Evolutionary conservation across 2,888 invertebrate species (phyloP).

Genomic region (Halocaridina rubra): DNA sequence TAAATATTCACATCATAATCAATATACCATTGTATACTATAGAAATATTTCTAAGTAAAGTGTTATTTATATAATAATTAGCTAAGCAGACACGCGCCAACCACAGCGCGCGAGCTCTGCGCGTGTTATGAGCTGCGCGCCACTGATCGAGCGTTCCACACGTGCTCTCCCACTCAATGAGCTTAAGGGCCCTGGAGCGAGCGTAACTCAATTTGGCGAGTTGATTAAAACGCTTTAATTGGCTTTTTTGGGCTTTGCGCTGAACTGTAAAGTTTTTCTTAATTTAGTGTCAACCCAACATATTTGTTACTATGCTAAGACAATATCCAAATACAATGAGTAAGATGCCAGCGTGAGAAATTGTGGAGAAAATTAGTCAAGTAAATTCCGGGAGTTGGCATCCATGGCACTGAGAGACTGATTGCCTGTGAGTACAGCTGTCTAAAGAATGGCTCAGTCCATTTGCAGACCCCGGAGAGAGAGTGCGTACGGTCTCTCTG

Average conservation of each 20-base stretch:
- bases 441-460: slow-evolving; percentile 63
- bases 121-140: slow-evolving; percentile 57
- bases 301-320: too few species aligned
- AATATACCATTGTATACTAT: too few species aligned
- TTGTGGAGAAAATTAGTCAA: slow-evolving; percentile 55
- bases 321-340: too few species aligned
- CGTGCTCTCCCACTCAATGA: slow-evolving; percentile 59
- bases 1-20: too few species aligned
- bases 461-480: slow-evolving; percentile 60
- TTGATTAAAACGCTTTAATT: slow-evolving; percentile 40
- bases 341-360: too few species aligned
- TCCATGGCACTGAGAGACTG: slow-evolving; percentile 63
- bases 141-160: slow-evolving; percentile 58
- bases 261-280: too few species aligned
- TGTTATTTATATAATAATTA: too few species aligned
- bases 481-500: slow-evolving; percentile 61
- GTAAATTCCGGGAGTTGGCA: slow-evolving; percentile 62
- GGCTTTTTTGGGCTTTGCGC: too few species aligned
- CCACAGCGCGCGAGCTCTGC: slow-evolving; percentile 55
- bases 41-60: too few species aligned
- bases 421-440: slow-evolving; percentile 64
- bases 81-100: slow-evolving; percentile 52
- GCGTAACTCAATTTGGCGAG: slow-evolving; percentile 51
- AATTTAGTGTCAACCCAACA: too few species aligned
- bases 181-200: slow-evolving; percentile 54